Percentiles rank a stretch among this genome's conserved stretches.
Evolutionary conservation across 2,113 vertebrate genomes (phyloP).

Genomic region (Hipposideros armiger): DNA sequence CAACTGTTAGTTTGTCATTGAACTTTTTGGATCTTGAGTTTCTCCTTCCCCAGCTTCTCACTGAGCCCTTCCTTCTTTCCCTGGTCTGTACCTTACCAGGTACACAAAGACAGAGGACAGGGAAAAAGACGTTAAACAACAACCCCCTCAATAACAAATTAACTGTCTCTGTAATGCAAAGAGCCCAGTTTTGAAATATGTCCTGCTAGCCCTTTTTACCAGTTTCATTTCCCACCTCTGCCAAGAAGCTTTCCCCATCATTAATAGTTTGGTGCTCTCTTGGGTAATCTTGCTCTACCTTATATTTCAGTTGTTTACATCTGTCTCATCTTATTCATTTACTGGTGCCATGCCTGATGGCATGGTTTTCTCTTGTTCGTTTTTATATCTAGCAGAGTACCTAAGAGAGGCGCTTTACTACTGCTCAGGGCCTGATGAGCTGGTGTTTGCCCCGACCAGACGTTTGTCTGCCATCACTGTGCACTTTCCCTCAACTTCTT

Average conservation of each 20-base stretch:
- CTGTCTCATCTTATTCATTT: not conserved
- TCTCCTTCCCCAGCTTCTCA: not conserved
- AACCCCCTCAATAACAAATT: not conserved
- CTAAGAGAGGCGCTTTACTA: not conserved
- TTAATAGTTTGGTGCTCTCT: not conserved
- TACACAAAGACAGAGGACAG: not conserved
- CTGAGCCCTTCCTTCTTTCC: not conserved
- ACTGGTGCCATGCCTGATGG: not conserved
- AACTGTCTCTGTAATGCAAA: not conserved
- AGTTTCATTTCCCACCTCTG: not conserved
- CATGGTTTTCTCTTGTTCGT: not conserved
- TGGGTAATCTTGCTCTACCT: not conserved
- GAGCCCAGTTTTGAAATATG: conserved; percentile 5
- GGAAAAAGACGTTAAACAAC: not conserved
- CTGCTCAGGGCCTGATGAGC: not conserved
- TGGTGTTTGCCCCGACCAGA: not conserved
- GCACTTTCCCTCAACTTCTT: not conserved
- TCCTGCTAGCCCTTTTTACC: not conserved
- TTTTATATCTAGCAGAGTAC: not conserved
- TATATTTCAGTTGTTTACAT: not conserved
- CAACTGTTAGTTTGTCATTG: not conserved
- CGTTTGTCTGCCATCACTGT: not conserved
- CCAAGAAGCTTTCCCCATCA: not conserved
- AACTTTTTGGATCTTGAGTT: not conserved
- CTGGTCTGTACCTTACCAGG: not conserved